These are phyloP conservation scores for Ambastaia sidthimunki DNA, from an alignment of 2,797 vertebrate species.

Conservation along the genomic window DNA sequence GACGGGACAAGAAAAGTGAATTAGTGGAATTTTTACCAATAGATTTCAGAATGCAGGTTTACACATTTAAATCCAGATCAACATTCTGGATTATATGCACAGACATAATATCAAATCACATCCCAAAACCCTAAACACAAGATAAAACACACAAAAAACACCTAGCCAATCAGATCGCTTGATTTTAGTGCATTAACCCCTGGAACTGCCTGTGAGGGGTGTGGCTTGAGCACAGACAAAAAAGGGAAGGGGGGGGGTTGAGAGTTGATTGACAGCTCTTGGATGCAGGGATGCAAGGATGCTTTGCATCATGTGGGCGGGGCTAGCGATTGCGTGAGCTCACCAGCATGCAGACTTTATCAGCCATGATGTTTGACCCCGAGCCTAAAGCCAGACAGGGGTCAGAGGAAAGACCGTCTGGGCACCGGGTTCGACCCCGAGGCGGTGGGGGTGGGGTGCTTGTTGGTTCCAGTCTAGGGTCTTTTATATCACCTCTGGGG, in stretches of 20 bases:
- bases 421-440: constrained; percentile 74
- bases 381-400: constrained; percentile 78
- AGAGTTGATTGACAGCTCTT: constrained; percentile 39
- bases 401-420: constrained; percentile 82
- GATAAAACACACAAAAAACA: too few species aligned
- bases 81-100: background rate
- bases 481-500: constrained; percentile 83
- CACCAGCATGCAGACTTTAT: constrained; percentile 67
- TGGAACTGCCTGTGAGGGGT: constrained; percentile 24
- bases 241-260: constrained; percentile 12
- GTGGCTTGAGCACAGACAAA: constrained; percentile 24
- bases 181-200: background rate
- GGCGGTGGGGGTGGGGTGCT: constrained; percentile 64
- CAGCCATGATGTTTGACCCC: constrained; percentile 72
- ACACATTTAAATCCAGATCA: background rate
- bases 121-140: background rate
- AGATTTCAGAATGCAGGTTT: background rate
- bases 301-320: constrained; percentile 7
- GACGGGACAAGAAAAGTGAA: constrained; percentile 17
- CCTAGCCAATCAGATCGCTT: too few species aligned
- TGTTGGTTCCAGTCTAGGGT: constrained; percentile 63
- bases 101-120: background rate
- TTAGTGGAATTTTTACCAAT: background rate
- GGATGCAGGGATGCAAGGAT: constrained; percentile 9
- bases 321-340: constrained; percentile 22